phyloP scores from a whole-genome alignment of 2,113 vertebrate genomes.

The Ia io region DNA sequence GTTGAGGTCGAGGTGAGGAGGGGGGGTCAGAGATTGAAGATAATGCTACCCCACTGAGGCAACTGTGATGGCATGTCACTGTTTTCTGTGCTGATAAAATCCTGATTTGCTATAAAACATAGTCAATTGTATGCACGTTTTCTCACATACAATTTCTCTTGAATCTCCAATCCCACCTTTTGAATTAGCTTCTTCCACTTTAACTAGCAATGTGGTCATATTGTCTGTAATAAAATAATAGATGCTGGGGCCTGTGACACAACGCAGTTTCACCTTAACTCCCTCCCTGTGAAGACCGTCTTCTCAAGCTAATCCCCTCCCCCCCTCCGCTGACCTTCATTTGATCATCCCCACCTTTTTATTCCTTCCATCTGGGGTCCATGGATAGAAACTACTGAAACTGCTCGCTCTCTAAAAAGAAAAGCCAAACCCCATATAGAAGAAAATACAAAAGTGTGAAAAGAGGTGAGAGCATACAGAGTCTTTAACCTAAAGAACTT shows the following conservation, averaged over 20 bases:
- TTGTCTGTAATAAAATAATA: not conserved
- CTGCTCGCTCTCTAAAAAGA: not conserved
- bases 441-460: not conserved
- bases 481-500: not conserved
- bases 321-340: not conserved
- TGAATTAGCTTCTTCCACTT: not conserved
- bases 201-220: not conserved
- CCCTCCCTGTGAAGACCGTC: not conserved
- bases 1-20: rapidly evolving
- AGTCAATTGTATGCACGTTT: not conserved
- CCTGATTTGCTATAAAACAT: not conserved
- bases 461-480: not conserved
- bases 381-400: not conserved
- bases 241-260: not conserved
- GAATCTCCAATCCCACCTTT: not conserved
- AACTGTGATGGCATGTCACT: not conserved
- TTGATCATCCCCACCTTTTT: not conserved
- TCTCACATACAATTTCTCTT: not conserved
- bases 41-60: not conserved
- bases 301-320: not conserved
- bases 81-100: not conserved
- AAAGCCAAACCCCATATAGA: not conserved
- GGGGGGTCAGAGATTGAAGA: not conserved
- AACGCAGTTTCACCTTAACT: not conserved
- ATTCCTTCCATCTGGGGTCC: not conserved